phyloP scores from a whole-genome alignment of 1,140 invertebrate species.

The Drosophila bifasciata region DNA sequence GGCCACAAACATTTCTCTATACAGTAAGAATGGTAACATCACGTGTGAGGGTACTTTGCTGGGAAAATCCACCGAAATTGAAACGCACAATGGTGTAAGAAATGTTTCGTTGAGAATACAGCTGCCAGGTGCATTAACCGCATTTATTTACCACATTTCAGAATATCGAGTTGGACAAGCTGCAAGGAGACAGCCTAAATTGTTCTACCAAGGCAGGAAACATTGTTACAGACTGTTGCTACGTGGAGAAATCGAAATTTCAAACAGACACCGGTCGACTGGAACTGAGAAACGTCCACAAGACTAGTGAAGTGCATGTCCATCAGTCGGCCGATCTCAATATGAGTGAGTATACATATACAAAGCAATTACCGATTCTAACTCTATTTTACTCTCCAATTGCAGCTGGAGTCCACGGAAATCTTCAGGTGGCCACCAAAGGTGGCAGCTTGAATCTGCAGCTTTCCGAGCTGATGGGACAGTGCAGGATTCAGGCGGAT shows the following conservation, averaged over 20 bases:
- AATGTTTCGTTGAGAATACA: not conserved
- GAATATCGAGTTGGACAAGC: conserved; percentile 71
- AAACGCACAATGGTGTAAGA: conserved; percentile 65
- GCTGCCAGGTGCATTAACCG: too few species aligned
- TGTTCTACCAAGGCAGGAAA: conserved; percentile 65
- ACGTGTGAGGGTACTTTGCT: conserved; percentile 64
- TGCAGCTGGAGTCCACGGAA: conserved; percentile 78
- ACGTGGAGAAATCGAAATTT: conserved; percentile 77
- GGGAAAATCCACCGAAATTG: conserved; percentile 58
- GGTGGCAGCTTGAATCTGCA: conserved; percentile 74
- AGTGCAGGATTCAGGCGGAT: conserved; percentile 56
- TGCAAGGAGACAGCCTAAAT: conserved; percentile 68
- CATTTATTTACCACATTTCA: conserved; percentile 9
- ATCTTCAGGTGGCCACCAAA: conserved; percentile 61
- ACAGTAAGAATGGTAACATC: conserved; percentile 64
- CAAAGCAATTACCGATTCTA: too few species aligned
- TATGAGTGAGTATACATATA: conserved; percentile 75
- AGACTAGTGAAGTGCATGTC: conserved; percentile 63
- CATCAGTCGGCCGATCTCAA: conserved; percentile 62
- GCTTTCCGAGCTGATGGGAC: conserved; percentile 71
- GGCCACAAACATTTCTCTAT: conserved; percentile 53
- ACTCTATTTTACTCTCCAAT: not conserved
- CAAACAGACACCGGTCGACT: conserved; percentile 64
- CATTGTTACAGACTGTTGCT: conserved; percentile 73
- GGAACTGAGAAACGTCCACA: conserved; percentile 77